Base-by-base conservation (phyloP, 2,113 vertebrate species). In the Tragelaphus imberbis region DNA sequence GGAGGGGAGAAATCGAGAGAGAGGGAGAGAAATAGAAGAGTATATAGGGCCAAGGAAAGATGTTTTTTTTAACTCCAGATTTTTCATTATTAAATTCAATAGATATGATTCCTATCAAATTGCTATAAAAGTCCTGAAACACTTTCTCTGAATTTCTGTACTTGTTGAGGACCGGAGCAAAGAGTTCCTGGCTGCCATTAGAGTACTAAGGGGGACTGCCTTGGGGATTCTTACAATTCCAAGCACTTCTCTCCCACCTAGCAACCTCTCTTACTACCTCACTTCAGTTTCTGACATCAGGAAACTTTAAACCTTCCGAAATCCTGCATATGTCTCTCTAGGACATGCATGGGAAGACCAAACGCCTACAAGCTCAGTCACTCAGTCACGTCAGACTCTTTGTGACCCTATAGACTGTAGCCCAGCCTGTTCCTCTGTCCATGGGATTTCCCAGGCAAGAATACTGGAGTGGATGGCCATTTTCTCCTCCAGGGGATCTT, bases 241-340 rank as follows among this genome's bases (percentile, higher is more conserved):
- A 93, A 56, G 53, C 9, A 71, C n/a, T 85, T 91, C 47, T 96
- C 30, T 80, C 92, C 15, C 28, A 85, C 33, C 58, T 75, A 75
- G 47, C 53, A 36, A 75, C n/a, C 68, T 40, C 30, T 40, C 25
- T 77, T 30, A 94, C 27, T 88, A 63, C 30, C 23, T 95, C 40
- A 81, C 13, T 92, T 71, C 44, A 71, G 10, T 91, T 97, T 59
- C 44, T 56, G 88, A 47, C 21, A 75, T 63, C 44, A 63, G 82
- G 75, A 0, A 97, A 90, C 28, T 28, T 95, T 84, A 92, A 95
- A 91, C 51, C 58, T 0, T 90, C 77, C 56, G 80, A 92, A 98
- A 94, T 93, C 28, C 33, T 94, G 17, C 7, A 65, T 94, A 84
- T 75, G 88, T 98, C 92, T 97, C 17, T 95, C 97, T 97, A 98